phyloP scores from a whole-genome alignment of 1,140 invertebrate species.

The Ptiloglossa arizonensis region DNA sequence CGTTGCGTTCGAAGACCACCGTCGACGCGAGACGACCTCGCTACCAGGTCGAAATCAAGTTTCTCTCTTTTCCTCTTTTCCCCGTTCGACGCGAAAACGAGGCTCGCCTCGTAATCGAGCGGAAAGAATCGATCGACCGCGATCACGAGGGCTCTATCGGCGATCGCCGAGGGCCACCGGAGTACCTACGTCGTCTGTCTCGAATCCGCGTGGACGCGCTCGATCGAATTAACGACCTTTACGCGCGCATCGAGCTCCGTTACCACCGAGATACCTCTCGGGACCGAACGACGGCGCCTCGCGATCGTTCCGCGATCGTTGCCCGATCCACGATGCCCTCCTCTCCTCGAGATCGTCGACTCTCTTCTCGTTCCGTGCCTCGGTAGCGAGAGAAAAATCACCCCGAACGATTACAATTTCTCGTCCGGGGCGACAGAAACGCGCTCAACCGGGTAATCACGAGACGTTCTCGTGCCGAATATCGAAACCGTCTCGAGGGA shows the following conservation, averaged over 20 bases:
- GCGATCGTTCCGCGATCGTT: too few species aligned
- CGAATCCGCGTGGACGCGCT: not conserved
- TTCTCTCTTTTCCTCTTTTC: too few species aligned
- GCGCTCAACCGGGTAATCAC: not conserved
- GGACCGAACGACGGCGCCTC: too few species aligned
- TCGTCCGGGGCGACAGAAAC: not conserved
- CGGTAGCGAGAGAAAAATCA: not conserved
- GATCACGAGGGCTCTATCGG: not conserved
- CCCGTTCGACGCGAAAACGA: too few species aligned
- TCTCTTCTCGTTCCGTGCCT: not conserved
- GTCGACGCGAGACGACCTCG: too few species aligned
- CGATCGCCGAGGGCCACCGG: too few species aligned
- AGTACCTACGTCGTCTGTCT: not conserved
- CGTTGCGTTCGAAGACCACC: too few species aligned
- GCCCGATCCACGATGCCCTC: not conserved
- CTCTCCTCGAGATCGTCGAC: not conserved
- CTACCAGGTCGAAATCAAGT: too few species aligned
- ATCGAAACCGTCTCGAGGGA: not conserved
- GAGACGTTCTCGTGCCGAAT: not conserved
- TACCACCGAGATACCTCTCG: constrained; percentile 30
- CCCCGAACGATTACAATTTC: not conserved
- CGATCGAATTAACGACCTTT: constrained; percentile 19
- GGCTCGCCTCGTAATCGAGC: too few species aligned
- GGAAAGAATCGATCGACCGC: too few species aligned
- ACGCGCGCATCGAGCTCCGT: constrained; percentile 26